Base-by-base conservation (phyloP, 2,888 invertebrate genomes). In the Catocala sponsa region DNA sequence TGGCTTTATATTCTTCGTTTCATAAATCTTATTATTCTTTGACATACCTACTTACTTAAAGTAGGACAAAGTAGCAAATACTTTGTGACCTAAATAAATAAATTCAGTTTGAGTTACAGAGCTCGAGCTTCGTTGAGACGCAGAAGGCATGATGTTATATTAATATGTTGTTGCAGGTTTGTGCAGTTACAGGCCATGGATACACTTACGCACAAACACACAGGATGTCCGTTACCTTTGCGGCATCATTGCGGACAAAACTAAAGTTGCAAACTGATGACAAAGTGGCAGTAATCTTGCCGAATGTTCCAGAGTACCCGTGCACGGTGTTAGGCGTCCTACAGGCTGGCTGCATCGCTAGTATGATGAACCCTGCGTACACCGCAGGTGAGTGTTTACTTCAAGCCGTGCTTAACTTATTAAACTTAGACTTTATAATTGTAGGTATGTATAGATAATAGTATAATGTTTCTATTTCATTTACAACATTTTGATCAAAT, bases 281-380 rank as follows among this genome's bases (percentile, higher is more conserved):
- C 72, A 95, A 96, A 7, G 89, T 97, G 4, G 97, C 96, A 0
- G 74, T 98, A 9, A 94, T 97, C n/a, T 81, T 97, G 68, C 97
- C 97, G 0, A 98, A 98, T 83, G 78, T 96, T 12, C 97, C 97
- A 0, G 98, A 98, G 86, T 97, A 96, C 79, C 95, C 96, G 0
- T 95, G 97, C 47, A 94, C 95, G 0, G 82, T 95, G 11, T 81
- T 97, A 59, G 97, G 97, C 0, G 89, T 95, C 2, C 78, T 97
- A 46, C 96, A 97, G 78, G 97, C 97, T 44, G 97, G 97, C 0
- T 89, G 97, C 35, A 82, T 96, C 25, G 95, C 96, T 13, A 97
- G 97, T 35, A 96, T 97, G 15, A 95, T 97, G 69, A 98, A 97
- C 90, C 97, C 97, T 0, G 85, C 95, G 46, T 93, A 93, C 69